Conservation (phyloP, 1,140 invertebrate genomes). For the Hypothenemus hampei region DNA sequence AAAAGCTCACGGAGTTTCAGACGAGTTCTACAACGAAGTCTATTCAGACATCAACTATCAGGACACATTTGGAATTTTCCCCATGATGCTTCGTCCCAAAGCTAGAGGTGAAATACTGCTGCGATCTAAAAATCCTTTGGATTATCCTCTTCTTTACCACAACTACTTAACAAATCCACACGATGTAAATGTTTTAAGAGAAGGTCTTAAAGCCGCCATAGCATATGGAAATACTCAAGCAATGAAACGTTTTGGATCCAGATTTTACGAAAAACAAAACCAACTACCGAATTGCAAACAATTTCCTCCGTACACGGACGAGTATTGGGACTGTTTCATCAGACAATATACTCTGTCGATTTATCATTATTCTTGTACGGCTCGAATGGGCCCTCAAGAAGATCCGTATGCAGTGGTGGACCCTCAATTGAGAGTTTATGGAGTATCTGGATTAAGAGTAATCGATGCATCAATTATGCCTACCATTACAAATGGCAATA, state of each 20-base stretch:
- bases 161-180: constrained; percentile 82
- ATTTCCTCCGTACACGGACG: constrained; percentile 67
- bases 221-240: constrained; percentile 70
- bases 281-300: constrained; percentile 75
- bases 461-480: constrained; percentile 81
- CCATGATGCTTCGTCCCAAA: constrained; percentile 82
- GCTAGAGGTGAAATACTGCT: constrained; percentile 76
- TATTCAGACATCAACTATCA: constrained; percentile 63
- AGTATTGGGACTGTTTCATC: constrained; percentile 77
- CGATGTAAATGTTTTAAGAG: constrained; percentile 71
- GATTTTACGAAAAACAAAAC: constrained; percentile 58
- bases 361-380: constrained; percentile 77
- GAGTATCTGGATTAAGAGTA: constrained; percentile 67
- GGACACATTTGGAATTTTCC: constrained; percentile 74
- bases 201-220: constrained; percentile 79
- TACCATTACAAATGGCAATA: constrained; percentile 75
- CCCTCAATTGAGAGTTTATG: constrained; percentile 65
- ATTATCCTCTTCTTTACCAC: constrained; percentile 82
- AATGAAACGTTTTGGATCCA: constrained; percentile 68
- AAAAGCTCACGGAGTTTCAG: constrained; percentile 69
- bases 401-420: constrained; percentile 82
- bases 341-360: constrained; percentile 82
- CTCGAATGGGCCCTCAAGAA: constrained; percentile 75
- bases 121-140: constrained; percentile 70
- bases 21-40: constrained; percentile 73